These are phyloP conservation scores for Noctua pronuba DNA, from an alignment of 2,888 invertebrate species.

Conservation along the genomic window DNA sequence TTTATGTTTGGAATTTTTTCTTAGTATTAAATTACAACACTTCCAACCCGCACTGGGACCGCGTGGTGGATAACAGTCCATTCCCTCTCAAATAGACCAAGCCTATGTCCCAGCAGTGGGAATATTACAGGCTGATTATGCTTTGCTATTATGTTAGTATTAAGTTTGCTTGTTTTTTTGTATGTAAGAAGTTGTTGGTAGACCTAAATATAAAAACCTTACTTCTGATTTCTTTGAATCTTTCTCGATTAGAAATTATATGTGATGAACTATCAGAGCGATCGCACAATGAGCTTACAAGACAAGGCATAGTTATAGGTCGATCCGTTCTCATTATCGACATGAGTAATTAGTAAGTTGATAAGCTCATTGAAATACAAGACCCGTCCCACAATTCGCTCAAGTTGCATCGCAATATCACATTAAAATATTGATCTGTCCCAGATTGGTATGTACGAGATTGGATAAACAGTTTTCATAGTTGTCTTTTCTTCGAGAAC, in stretches of 20 bases:
- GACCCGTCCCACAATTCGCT: not conserved
- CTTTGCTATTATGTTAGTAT: not conserved
- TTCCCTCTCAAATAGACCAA: not conserved
- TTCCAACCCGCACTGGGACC: not conserved
- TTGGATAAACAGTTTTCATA: not conserved
- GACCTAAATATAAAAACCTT: not conserved
- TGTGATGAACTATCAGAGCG: not conserved
- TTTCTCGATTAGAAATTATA: not conserved
- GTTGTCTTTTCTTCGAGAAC: not conserved
- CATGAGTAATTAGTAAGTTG: constrained; percentile 4
- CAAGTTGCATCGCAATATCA: constrained; percentile 1
- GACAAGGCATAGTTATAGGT: not conserved
- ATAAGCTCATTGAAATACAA: constrained; percentile 11
- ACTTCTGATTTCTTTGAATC: not conserved
- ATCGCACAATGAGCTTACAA: not conserved
- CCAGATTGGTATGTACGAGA: not conserved
- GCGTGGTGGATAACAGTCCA: not conserved
- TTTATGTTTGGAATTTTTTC: not conserved
- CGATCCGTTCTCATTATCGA: not conserved
- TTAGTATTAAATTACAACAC: not conserved
- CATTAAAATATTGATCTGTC: not conserved
- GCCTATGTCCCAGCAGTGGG: not conserved
- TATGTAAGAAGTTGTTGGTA: too few species aligned
- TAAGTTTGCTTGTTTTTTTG: not conserved
- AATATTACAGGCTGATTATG: not conserved